Percentiles rank a stretch among this genome's conserved stretches.
These are phyloP conservation scores for Hesperia comma DNA, from an alignment of 2,888 invertebrate species.

Conservation along the genomic window DNA sequence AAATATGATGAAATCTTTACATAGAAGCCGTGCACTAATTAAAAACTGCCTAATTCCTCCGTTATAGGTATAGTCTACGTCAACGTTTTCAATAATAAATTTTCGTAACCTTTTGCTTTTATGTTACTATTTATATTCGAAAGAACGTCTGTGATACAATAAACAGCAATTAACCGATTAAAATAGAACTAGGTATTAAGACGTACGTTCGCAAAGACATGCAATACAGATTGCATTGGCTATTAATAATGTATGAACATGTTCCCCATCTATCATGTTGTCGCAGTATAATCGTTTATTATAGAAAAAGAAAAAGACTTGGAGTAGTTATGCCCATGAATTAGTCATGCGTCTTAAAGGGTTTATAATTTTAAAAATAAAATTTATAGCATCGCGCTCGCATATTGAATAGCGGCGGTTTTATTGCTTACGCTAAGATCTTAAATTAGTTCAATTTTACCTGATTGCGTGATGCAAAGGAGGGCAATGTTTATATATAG, in stretches of 20 bases:
- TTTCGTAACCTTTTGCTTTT: too few relatives aligned
- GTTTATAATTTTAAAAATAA: conserved; percentile 29
- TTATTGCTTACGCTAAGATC: neutral
- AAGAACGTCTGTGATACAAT: neutral
- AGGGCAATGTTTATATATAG: too few relatives aligned
- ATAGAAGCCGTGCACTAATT: too few relatives aligned
- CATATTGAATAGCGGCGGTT: neutral
- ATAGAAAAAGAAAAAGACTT: conserved; percentile 10
- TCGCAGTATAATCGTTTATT: conserved; percentile 34
- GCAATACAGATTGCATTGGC: conserved; percentile 27
- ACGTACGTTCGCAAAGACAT: conserved; percentile 22
- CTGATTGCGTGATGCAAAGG: too few relatives aligned
- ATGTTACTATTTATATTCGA: too few relatives aligned
- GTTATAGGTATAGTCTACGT: too few relatives aligned
- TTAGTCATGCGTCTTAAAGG: conserved; percentile 31
- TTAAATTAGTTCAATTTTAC: neutral
- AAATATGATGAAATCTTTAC: too few relatives aligned
- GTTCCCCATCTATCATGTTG: conserved; percentile 32
- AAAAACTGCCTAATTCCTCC: too few relatives aligned
- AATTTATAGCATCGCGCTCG: conserved; percentile 25
- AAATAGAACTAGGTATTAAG: conserved; percentile 28
- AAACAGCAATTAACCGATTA: conserved; percentile 28
- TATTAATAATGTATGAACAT: conserved; percentile 35
- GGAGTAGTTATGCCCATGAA: conserved; percentile 22
- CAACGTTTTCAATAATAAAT: too few relatives aligned